These are phyloP conservation scores for Seriola dumerili DNA, from an alignment of 2,113 vertebrate species.

Conservation along the genomic window DNA sequence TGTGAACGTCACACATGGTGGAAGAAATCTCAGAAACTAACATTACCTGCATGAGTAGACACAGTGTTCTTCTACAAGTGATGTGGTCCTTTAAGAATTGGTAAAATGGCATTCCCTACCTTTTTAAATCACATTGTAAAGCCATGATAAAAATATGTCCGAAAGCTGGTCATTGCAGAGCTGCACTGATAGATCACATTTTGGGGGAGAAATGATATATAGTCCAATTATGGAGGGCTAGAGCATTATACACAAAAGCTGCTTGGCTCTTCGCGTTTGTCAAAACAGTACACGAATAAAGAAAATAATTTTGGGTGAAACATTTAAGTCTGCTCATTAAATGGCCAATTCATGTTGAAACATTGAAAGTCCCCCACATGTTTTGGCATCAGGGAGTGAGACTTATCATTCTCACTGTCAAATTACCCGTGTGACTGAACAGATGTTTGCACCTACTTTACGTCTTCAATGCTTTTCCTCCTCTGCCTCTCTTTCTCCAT, in stretches of 20 bases:
- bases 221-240: too few species aligned
- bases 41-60: neutral
- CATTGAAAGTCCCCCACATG: slow-evolving; percentile 41
- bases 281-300: slow-evolving; percentile 13
- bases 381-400: slow-evolving; percentile 44
- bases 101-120: neutral
- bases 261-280: neutral
- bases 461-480: slow-evolving; percentile 30
- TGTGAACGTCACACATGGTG: neutral
- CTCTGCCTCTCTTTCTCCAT: slow-evolving; percentile 8
- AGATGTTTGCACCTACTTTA: slow-evolving; percentile 67
- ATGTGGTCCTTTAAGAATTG: slow-evolving; percentile 4
- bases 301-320: slow-evolving; percentile 5
- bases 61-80: neutral
- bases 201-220: neutral
- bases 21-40: neutral
- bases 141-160: neutral
- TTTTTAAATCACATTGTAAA: neutral
- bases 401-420: slow-evolving; percentile 56
- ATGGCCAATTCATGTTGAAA: slow-evolving; percentile 42
- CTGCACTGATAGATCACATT: neutral
- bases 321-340: slow-evolving; percentile 42
- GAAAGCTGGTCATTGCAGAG: neutral
- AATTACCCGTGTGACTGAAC: slow-evolving; percentile 63
- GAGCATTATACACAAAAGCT: neutral